Evolutionary conservation across 2,797 vertebrate genomes (phyloP), one percentile per base, ranked within the genome.

Genomic region (Kryptopterus vitreolus): DNA sequence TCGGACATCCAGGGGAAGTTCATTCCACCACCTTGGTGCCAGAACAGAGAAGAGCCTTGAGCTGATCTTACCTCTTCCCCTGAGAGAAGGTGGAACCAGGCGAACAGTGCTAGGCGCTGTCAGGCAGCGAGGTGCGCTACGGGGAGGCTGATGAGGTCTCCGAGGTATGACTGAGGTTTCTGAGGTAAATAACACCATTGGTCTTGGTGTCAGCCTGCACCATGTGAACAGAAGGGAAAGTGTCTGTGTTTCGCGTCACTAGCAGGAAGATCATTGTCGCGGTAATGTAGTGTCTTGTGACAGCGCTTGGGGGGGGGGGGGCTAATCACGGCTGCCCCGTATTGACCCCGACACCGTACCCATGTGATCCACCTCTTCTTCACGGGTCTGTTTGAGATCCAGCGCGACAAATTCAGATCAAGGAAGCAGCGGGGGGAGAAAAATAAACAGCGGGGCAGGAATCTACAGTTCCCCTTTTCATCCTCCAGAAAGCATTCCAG

Each of bases 401-500:
- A 87, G 86, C 83, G 74, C 89, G 85, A 89, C 91, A 88, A 91
- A 92, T 93, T 87, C 89, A 91, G 90, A 93, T 92, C 91, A 93
- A 92, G 91, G 90, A 88, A 87, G 62, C 88, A 86, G 82, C 85
- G 87, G 88, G 89, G 83, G 82, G 85, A 85, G 87, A 88, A 87
- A n/a, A 80, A 85, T 88, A 86, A 86, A 87, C 89, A 86, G 86
- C 87, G 35, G n/a, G 84, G 85, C 84, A 84, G 87, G 88, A 89
- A 86, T 91, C 89, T 91, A 90, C 88, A 89, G 87, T 90, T 91
- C 89, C 46, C 65, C 53, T 81, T 84, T 59, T 87, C 78, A 76
- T 77, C 82, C 87, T 88, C 86, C 88, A 89, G 89, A 94, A 92
- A 92, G 91, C 92, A 92, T 94, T 94, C 91, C 88, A 83, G 87